Conservation (phyloP, 2,113 vertebrate genomes). For the Pica pica region DNA sequence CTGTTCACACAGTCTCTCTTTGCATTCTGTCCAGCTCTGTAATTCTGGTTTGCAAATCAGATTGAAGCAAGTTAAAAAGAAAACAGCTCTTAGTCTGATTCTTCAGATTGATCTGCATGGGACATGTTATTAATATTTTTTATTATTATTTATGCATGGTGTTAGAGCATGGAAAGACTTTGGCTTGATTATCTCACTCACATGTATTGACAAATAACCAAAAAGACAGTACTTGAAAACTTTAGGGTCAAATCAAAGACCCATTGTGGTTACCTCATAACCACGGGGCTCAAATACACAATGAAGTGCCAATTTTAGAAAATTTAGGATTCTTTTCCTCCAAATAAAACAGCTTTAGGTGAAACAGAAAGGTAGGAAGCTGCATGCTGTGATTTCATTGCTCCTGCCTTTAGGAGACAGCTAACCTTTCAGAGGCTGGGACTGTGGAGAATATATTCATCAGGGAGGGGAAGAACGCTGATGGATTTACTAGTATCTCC, state of each 20-base stretch:
- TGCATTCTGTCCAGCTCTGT: not conserved
- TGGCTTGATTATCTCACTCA: not conserved
- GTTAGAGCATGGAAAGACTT: not conserved
- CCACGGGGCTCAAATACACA: not conserved
- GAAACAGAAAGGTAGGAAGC: not conserved
- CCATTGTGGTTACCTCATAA: not conserved
- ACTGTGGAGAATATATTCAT: slow-evolving; percentile 8
- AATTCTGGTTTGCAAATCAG: not conserved
- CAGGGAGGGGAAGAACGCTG: not conserved
- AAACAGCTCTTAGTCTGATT: not conserved
- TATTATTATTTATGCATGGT: not conserved
- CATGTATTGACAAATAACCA: not conserved
- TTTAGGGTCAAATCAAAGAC: not conserved
- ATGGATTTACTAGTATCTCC: slow-evolving; percentile 29
- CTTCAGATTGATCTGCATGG: not conserved
- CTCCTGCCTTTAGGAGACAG: not conserved
- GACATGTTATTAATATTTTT: not conserved
- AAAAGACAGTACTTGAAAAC: not conserved
- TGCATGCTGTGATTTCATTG: not conserved
- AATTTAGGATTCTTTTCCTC: not conserved
- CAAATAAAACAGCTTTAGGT: not conserved
- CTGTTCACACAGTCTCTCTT: not conserved
- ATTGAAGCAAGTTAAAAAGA: not conserved
- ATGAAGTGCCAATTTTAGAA: not conserved
- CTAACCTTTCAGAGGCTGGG: not conserved